These are phyloP conservation scores for Liasis olivaceus DNA, from an alignment of 2,797 vertebrate genomes.

Conservation along the genomic window DNA sequence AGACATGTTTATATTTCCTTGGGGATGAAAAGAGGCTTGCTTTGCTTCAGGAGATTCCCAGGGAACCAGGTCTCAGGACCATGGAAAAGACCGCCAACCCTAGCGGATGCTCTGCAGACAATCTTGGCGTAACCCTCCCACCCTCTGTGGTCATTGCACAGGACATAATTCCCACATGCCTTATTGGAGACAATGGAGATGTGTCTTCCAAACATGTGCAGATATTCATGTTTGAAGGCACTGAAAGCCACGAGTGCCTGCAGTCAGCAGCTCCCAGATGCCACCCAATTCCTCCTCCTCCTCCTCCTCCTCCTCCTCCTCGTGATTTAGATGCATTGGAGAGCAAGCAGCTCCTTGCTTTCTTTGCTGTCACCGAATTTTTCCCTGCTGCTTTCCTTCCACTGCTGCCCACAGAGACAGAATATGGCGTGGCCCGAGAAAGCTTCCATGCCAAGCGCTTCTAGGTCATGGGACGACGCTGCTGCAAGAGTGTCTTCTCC, in stretches of 20 bases:
- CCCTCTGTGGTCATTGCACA: not conserved
- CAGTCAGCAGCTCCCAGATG: not conserved
- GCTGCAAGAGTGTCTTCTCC: too few species aligned
- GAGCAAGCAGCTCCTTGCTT: slow-evolving; percentile 36
- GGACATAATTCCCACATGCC: not conserved
- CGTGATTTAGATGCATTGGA: not conserved
- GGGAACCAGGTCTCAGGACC: too few species aligned
- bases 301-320: not conserved
- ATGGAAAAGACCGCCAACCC: too few species aligned
- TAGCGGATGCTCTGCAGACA: too few species aligned
- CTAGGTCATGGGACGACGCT: not conserved
- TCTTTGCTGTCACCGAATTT: slow-evolving; percentile 36
- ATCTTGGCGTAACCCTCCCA: too few species aligned
- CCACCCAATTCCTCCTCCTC: not conserved
- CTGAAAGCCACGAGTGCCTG: too few species aligned
- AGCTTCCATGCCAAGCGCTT: slow-evolving; percentile 27
- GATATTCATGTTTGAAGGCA: not conserved
- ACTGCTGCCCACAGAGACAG: not conserved
- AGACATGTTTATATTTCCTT: too few species aligned
- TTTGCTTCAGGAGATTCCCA: too few species aligned
- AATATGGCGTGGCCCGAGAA: slow-evolving; percentile 5
- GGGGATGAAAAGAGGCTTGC: too few species aligned
- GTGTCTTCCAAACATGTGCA: not conserved
- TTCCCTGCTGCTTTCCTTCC: slow-evolving; percentile 11
- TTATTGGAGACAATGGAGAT: not conserved